These are phyloP conservation scores for Meghimatium bilineatum DNA, from an alignment of 2,888 invertebrate species.

Conservation along the genomic window DNA sequence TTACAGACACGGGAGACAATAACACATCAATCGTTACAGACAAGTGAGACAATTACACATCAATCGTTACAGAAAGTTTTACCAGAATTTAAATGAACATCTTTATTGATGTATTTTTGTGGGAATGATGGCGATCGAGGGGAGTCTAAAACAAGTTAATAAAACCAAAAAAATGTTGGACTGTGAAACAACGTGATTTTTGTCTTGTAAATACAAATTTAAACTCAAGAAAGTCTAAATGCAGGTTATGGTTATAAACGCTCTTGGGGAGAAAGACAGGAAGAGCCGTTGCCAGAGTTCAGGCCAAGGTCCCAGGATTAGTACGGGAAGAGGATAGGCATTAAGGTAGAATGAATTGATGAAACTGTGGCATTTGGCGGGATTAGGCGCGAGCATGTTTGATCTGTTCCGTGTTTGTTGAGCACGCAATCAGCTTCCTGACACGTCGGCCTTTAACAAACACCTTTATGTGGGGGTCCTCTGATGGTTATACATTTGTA, in stretches of 20 bases:
- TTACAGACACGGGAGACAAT: too few species aligned
- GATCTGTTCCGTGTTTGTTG: neutral
- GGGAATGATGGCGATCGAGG: too few species aligned
- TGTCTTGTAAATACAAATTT: neutral
- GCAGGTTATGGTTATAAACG: neutral
- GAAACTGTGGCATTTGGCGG: neutral
- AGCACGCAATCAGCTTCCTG: neutral
- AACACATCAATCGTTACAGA: too few species aligned
- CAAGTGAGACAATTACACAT: too few species aligned
- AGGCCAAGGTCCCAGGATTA: neutral
- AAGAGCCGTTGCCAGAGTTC: neutral
- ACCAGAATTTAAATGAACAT: too few species aligned
- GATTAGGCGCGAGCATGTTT: neutral
- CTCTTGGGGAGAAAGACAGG: neutral
- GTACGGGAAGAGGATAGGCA: neutral
- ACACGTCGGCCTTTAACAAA: neutral
- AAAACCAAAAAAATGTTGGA: too few species aligned
- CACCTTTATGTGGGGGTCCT: too few species aligned
- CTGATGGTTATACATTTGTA: too few species aligned
- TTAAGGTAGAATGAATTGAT: neutral
- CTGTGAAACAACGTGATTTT: neutral
- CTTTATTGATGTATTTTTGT: too few species aligned
- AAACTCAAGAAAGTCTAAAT: neutral
- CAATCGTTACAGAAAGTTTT: too few species aligned
- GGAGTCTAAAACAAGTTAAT: too few species aligned